Percentiles rank a stretch among this genome's conserved stretches.
Evolutionary conservation across 2,888 invertebrate genomes (phyloP).

Genomic region (Pollenia angustigena): DNA sequence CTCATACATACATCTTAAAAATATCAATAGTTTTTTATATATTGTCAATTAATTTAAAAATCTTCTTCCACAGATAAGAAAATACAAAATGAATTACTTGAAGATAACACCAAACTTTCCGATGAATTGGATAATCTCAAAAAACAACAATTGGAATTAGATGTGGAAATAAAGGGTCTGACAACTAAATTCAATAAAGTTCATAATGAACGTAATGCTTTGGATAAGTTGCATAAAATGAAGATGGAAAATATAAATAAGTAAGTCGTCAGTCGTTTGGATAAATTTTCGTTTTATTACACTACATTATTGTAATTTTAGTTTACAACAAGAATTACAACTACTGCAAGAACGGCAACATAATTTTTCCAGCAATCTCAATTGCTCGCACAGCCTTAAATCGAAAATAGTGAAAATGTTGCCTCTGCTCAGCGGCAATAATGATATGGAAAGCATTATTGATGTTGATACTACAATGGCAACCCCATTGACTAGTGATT

Average conservation of each 20-base stretch:
- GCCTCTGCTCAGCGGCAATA: constrained; percentile 78
- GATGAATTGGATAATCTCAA: constrained; percentile 78
- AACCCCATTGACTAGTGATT: constrained; percentile 79
- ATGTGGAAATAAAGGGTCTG: constrained; percentile 79
- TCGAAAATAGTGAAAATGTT: constrained; percentile 82
- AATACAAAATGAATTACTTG: constrained; percentile 79
- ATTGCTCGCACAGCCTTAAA: constrained; percentile 80
- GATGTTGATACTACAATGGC: constrained; percentile 79
- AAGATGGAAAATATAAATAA: constrained; percentile 81
- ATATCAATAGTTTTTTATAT: neutral
- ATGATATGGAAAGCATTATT: constrained; percentile 82
- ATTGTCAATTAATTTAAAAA: neutral
- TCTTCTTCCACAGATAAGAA: constrained; percentile 78
- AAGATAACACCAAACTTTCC: constrained; percentile 80
- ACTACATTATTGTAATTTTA: constrained; percentile 56
- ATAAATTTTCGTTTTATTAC: neutral
- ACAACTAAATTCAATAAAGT: constrained; percentile 79
- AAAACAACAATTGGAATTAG: constrained; percentile 78
- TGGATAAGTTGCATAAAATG: constrained; percentile 82
- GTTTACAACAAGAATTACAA: constrained; percentile 78
- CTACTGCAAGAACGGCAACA: constrained; percentile 77
- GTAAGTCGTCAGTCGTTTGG: constrained; percentile 67
- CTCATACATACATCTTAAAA: too few relatives aligned
- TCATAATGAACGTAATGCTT: constrained; percentile 80
- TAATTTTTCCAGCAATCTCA: constrained; percentile 71